Evolutionary conservation across 2,888 invertebrate species (phyloP).

Genomic region (Volucella bombylans): DNA sequence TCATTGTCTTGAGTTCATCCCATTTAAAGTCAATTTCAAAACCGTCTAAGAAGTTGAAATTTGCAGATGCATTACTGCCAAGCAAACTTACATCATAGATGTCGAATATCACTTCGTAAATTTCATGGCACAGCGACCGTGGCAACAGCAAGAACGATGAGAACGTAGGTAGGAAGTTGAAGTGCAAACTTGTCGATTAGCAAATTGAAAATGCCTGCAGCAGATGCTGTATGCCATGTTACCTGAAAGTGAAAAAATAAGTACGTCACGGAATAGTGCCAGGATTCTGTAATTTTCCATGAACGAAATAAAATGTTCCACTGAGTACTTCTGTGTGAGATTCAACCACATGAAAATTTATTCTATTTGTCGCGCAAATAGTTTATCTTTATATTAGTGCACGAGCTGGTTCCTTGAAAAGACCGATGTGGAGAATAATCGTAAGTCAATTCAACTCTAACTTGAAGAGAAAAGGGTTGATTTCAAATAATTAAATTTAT

Average conservation of each 20-base stretch:
- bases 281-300: slow-evolving; percentile 55
- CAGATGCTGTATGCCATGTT: slow-evolving; percentile 65
- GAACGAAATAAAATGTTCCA: slow-evolving; percentile 55
- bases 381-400: slow-evolving; percentile 26
- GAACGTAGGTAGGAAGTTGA: slow-evolving; percentile 24
- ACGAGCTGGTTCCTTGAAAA: slow-evolving; percentile 2
- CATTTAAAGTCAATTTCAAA: slow-evolving; percentile 26
- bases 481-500: background rate
- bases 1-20: slow-evolving; percentile 15
- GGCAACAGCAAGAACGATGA: background rate
- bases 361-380: slow-evolving; percentile 63
- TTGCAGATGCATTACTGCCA: slow-evolving; percentile 45
- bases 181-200: slow-evolving; percentile 68
- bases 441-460: slow-evolving; percentile 19
- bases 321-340: slow-evolving; percentile 39
- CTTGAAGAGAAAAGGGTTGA: slow-evolving; percentile 33
- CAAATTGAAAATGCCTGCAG: slow-evolving; percentile 71
- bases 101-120: slow-evolving; percentile 26
- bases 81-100: slow-evolving; percentile 26
- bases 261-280: slow-evolving; percentile 64
- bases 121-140: slow-evolving; percentile 35
- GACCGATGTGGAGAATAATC: background rate
- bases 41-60: slow-evolving; percentile 17
- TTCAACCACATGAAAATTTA: slow-evolving; percentile 58
- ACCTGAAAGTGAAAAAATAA: slow-evolving; percentile 62